Evolutionary conservation across 2,888 invertebrate genomes (phyloP).

Genomic region (Tiliacea citrago): DNA sequence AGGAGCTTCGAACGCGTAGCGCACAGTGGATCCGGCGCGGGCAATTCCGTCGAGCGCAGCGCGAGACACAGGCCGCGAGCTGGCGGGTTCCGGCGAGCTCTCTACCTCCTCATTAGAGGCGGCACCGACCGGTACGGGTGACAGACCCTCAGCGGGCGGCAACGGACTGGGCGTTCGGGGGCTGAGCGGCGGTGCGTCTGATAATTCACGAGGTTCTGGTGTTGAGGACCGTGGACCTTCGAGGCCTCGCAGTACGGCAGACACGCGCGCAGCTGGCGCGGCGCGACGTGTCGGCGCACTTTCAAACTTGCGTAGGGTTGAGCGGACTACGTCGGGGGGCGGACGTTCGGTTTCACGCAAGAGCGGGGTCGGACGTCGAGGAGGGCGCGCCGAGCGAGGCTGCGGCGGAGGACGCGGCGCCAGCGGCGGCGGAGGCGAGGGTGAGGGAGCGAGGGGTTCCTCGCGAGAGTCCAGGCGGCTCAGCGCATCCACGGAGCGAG

Average conservation of each 20-base stretch:
- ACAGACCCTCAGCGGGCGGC: constrained; percentile 89
- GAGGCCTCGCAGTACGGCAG: constrained; percentile 82
- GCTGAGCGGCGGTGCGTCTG: constrained; percentile 72
- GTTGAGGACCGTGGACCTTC: constrained; percentile 80
- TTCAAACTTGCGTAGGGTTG: constrained; percentile 96
- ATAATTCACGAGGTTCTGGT: constrained; percentile 75
- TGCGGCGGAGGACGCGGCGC: constrained; percentile 83
- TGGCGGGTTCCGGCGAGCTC: constrained; percentile 71
- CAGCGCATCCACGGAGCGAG: constrained; percentile 96
- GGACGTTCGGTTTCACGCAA: constrained; percentile 91
- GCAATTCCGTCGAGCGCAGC: constrained; percentile 92
- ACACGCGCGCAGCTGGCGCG: constrained; percentile 88
- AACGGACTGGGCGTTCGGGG: constrained; percentile 79
- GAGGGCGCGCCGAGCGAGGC: constrained; percentile 88
- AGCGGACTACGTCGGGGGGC: constrained; percentile 97
- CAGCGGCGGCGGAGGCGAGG: constrained; percentile 76
- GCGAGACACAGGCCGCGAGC: constrained; percentile 88
- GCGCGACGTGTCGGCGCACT: constrained; percentile 90
- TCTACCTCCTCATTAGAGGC: constrained; percentile 70
- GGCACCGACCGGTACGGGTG: constrained; percentile 89
- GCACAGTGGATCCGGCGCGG: constrained; percentile 92
- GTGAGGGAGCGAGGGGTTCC: constrained; percentile 92
- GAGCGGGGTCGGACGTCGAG: constrained; percentile 87
- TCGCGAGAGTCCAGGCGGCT: constrained; percentile 92
- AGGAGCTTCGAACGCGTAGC: constrained; percentile 90